These are phyloP conservation scores for Mormoops blainvillei DNA, from an alignment of 2,113 vertebrate species.

Conservation along the genomic window DNA sequence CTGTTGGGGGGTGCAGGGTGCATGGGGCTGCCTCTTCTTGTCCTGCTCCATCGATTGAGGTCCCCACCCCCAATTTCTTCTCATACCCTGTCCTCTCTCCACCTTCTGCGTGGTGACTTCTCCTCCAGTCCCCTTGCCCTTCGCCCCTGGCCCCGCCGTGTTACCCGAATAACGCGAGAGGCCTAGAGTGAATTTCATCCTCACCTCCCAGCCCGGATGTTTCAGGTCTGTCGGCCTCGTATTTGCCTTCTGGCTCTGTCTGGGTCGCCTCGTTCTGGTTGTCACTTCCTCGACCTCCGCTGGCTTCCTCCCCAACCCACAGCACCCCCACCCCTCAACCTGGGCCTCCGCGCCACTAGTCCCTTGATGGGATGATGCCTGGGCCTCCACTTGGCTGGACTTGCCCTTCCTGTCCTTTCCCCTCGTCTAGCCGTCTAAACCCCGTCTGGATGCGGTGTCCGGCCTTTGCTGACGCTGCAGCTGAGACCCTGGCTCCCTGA, in stretches of 20 bases:
- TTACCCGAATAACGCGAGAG: accelerated
- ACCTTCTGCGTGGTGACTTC: background rate
- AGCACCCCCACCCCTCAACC: accelerated
- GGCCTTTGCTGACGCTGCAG: background rate
- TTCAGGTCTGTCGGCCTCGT: background rate
- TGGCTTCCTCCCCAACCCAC: background rate
- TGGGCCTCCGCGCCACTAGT: accelerated
- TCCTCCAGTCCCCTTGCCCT: accelerated
- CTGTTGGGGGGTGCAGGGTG: background rate
- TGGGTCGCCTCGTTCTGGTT: background rate
- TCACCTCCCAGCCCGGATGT: background rate
- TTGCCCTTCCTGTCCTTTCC: background rate
- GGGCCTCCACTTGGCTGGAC: background rate
- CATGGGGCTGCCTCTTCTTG: too few relatives aligned
- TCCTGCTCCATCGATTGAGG: background rate
- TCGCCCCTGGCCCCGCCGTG: background rate
- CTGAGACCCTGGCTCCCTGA: background rate
- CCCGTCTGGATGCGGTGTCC: background rate
- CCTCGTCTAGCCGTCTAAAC: background rate
- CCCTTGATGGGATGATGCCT: background rate
- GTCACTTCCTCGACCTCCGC: background rate
- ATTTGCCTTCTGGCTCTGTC: background rate
- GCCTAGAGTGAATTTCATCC: background rate
- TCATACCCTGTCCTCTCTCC: background rate
- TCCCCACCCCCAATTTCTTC: background rate